These are phyloP conservation scores for Nautilus pompilius DNA, from an alignment of 1,140 invertebrate genomes.

Conservation along the genomic window DNA sequence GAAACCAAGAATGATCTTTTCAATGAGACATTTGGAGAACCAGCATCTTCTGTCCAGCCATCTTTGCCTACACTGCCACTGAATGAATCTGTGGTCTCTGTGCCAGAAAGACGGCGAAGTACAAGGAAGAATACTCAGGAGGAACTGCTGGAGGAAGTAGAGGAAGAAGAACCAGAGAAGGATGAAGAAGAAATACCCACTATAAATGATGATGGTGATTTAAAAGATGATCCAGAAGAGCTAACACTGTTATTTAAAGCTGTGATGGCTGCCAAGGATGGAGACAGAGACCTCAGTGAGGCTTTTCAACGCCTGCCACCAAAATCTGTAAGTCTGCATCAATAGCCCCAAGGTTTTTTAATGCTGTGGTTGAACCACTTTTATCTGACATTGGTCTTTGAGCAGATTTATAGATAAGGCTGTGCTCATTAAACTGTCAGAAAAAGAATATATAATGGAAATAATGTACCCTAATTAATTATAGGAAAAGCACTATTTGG, in stretches of 20 bases:
- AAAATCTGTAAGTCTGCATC: slow-evolving; percentile 40
- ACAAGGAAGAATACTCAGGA: slow-evolving; percentile 5
- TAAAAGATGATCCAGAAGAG: slow-evolving; percentile 11
- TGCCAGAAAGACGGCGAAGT: slow-evolving; percentile 7
- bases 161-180: slow-evolving; percentile 7
- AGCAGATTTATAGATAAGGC: too few species aligned
- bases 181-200: slow-evolving; percentile 5
- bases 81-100: neutral
- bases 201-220: slow-evolving; percentile 19
- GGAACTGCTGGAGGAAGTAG: slow-evolving; percentile 12
- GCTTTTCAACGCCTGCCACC: slow-evolving; percentile 89
- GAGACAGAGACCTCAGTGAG: slow-evolving; percentile 76
- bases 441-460: too few species aligned
- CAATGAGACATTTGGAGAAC: slow-evolving; percentile 45
- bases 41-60: neutral
- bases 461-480: too few species aligned
- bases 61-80: neutral
- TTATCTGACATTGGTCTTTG: too few species aligned
- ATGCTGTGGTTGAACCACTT: too few species aligned
- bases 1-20: slow-evolving; percentile 51
- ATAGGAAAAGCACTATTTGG: too few species aligned
- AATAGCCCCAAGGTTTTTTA: too few species aligned
- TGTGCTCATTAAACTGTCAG: too few species aligned
- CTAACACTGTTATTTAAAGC: slow-evolving; percentile 53
- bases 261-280: slow-evolving; percentile 74